Conservation (phyloP, 2,888 invertebrate genomes). For the Apodemia mormo region DNA sequence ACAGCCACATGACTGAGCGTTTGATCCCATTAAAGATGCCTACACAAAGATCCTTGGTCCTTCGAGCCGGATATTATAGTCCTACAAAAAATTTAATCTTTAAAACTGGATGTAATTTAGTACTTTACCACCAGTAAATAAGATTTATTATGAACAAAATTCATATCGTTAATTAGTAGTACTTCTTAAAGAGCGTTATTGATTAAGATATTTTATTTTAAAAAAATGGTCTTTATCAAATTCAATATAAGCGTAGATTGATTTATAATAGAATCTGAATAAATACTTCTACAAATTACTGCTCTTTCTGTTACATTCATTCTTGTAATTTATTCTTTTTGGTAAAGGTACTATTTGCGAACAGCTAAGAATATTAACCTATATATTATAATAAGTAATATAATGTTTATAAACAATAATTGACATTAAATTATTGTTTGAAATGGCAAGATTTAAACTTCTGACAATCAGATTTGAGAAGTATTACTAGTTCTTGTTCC, state of each 20-base stretch:
- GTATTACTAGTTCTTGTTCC: neutral
- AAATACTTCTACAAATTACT: too few species aligned
- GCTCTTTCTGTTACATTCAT: too few species aligned
- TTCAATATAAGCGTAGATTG: too few species aligned
- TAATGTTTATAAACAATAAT: too few species aligned
- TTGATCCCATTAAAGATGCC: neutral
- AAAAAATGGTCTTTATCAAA: neutral
- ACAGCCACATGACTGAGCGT: constrained; percentile 7
- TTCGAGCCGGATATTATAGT: neutral
- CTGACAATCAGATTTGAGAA: neutral
- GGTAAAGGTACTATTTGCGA: too few species aligned
- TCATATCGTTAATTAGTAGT: constrained; percentile 9
- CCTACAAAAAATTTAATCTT: neutral
- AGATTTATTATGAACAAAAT: neutral
- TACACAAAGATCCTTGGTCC: neutral
- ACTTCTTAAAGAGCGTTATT: neutral
- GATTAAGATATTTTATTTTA: neutral
- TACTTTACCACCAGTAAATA: neutral
- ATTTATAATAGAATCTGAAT: too few species aligned
- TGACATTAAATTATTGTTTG: too few species aligned
- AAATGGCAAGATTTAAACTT: too few species aligned
- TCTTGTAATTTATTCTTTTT: too few species aligned
- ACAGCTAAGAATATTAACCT: too few species aligned
- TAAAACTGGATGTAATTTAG: neutral
- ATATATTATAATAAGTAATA: too few species aligned